phyloP scores from a whole-genome alignment of 2,113 vertebrate species.

The Bubalus kerabau region DNA sequence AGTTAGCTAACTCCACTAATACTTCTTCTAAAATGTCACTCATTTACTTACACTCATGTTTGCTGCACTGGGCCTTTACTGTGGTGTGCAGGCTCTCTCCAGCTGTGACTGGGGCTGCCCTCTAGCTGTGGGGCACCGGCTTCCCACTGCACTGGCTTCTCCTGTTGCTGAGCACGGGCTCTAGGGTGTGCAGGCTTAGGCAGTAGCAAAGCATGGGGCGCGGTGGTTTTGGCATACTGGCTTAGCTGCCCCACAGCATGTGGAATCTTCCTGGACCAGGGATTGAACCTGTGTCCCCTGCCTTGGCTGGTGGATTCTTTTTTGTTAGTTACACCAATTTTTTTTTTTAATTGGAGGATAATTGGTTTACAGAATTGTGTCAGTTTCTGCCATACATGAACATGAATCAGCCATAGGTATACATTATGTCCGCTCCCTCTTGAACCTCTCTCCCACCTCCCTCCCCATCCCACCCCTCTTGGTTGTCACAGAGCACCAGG shows the following conservation, averaged over 20 bases:
- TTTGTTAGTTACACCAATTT: background rate
- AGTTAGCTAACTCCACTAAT: background rate
- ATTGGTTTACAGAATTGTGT: background rate
- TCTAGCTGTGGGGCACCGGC: background rate
- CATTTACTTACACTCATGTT: background rate
- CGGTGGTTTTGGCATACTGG: background rate
- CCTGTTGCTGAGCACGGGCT: background rate
- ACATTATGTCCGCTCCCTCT: background rate
- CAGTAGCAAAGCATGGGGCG: background rate
- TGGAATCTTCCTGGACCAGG: background rate
- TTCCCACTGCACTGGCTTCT: background rate
- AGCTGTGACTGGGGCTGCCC: background rate
- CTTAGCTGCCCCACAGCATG: background rate
- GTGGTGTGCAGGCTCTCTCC: background rate
- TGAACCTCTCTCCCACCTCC: background rate
- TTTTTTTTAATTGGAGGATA: background rate
- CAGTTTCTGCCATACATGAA: background rate
- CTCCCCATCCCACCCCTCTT: background rate
- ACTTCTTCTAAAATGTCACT: background rate
- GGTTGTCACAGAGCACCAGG: background rate
- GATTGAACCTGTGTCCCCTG: background rate
- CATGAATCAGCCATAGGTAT: background rate
- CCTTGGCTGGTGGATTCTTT: background rate
- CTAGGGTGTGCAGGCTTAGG: background rate
- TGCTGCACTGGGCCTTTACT: background rate